phyloP scores from a whole-genome alignment of 2,888 invertebrate genomes.

The Sisyra nigra region DNA sequence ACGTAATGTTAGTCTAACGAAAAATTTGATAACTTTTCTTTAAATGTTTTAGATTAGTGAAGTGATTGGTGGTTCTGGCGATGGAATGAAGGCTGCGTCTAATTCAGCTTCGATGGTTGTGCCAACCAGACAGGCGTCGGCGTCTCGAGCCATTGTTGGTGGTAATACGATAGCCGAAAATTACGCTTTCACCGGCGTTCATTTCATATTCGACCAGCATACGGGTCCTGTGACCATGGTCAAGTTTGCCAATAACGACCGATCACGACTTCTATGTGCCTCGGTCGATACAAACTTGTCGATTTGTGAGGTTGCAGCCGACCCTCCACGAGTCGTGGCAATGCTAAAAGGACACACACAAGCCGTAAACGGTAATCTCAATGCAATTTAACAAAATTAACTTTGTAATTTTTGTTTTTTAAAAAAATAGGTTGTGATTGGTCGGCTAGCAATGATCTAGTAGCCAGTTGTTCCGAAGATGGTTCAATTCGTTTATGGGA shows the following conservation, averaged over 20 bases:
- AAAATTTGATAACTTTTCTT: background rate
- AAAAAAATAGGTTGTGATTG: conserved; percentile 51
- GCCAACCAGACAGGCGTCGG: conserved; percentile 40
- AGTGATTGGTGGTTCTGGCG: background rate
- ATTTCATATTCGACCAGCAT: conserved; percentile 79
- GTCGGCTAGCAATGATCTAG: conserved; percentile 71
- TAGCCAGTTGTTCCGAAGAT: conserved; percentile 63
- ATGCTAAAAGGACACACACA: conserved; percentile 59
- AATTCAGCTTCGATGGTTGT: conserved; percentile 21
- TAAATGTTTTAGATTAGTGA: background rate
- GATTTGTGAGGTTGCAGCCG: conserved; percentile 58
- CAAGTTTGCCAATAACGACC: conserved; percentile 74
- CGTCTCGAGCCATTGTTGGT: conserved; percentile 41
- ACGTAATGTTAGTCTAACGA: conserved; percentile 8
- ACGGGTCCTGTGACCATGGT: conserved; percentile 56
- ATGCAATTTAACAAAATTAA: conserved; percentile 3
- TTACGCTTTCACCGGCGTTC: conserved; percentile 75
- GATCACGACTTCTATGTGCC: conserved; percentile 60
- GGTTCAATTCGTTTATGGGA: conserved; percentile 61
- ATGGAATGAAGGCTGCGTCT: background rate
- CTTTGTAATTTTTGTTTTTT: conserved; percentile 7
- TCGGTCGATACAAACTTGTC: conserved; percentile 66
- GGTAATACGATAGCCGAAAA: conserved; percentile 56
- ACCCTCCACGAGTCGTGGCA: conserved; percentile 53
- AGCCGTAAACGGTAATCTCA: conserved; percentile 47